These are phyloP conservation scores for Cylindroiulus punctatus DNA, from an alignment of 2,888 invertebrate species.

Conservation along the genomic window DNA sequence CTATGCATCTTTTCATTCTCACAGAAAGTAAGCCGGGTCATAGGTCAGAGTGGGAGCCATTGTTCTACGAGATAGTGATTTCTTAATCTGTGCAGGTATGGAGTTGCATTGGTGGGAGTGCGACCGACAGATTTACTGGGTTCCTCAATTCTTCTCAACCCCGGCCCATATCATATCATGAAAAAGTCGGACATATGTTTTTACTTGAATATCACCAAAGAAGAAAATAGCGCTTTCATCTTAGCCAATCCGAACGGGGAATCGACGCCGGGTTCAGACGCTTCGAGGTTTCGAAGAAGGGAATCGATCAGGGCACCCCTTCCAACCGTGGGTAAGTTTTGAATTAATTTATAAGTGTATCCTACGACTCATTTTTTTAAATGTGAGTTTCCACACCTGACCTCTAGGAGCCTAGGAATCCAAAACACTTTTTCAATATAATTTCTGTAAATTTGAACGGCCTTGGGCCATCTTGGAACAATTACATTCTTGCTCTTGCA, in stretches of 20 bases:
- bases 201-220: slow-evolving; percentile 98
- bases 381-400: too few species aligned
- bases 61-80: not conserved
- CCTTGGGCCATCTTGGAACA: too few species aligned
- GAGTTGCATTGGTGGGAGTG: slow-evolving; percentile 95
- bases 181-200: slow-evolving; percentile 96
- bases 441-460: too few species aligned
- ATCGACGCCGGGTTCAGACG: not conserved
- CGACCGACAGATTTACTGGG: slow-evolving; percentile 91
- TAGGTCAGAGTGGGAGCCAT: not conserved
- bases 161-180: slow-evolving; percentile 97
- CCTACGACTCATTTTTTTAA: not conserved
- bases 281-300: slow-evolving; percentile 15
- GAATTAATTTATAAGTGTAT: not conserved
- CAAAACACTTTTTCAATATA: too few species aligned
- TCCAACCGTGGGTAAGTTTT: slow-evolving; percentile 52
- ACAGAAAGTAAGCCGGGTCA: slow-evolving; percentile 80
- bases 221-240: slow-evolving; percentile 91
- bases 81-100: slow-evolving; percentile 75
- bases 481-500: too few species aligned
- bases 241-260: slow-evolving; percentile 59
- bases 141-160: slow-evolving; percentile 94
- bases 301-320: slow-evolving; percentile 42
- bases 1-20: slow-evolving; percentile 99
- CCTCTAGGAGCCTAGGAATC: too few species aligned